These are phyloP conservation scores for Oreortyx pictus DNA, from an alignment of 2,797 vertebrate genomes.

Conservation along the genomic window DNA sequence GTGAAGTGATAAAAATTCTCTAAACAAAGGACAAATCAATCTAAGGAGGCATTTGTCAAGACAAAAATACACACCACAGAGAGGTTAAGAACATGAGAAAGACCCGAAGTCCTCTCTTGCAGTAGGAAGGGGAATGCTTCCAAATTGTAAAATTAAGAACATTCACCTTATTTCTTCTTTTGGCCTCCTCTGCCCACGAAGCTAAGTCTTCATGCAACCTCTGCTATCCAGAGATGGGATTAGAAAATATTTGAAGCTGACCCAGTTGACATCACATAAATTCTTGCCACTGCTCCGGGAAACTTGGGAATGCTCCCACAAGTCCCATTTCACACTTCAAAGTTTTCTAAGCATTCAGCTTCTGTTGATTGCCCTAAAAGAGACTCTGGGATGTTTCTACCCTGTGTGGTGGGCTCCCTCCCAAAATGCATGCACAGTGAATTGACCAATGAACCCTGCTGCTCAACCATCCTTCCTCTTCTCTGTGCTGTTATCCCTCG, in stretches of 20 bases:
- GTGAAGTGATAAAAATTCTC: background rate
- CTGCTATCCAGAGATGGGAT: background rate
- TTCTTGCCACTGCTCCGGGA: background rate
- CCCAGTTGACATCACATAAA: background rate
- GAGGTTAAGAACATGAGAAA: background rate
- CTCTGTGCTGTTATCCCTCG: background rate
- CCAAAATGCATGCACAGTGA: background rate
- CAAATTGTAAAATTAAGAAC: background rate
- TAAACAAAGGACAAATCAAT: background rate
- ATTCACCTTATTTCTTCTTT: background rate
- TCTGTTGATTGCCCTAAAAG: background rate
- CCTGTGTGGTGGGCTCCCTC: background rate
- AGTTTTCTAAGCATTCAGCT: background rate
- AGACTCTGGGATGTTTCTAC: fast-evolving
- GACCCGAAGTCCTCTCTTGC: background rate
- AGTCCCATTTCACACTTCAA: background rate
- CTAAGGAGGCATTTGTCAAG: background rate
- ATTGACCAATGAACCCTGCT: background rate
- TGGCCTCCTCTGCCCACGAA: background rate
- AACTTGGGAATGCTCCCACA: background rate
- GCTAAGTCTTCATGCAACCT: background rate
- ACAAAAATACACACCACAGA: background rate
- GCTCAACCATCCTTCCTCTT: background rate
- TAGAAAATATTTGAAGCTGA: background rate
- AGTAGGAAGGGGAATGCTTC: background rate